Evolutionary conservation across 2,113 vertebrate species (phyloP).

Genomic region (Clarias magur): DNA sequence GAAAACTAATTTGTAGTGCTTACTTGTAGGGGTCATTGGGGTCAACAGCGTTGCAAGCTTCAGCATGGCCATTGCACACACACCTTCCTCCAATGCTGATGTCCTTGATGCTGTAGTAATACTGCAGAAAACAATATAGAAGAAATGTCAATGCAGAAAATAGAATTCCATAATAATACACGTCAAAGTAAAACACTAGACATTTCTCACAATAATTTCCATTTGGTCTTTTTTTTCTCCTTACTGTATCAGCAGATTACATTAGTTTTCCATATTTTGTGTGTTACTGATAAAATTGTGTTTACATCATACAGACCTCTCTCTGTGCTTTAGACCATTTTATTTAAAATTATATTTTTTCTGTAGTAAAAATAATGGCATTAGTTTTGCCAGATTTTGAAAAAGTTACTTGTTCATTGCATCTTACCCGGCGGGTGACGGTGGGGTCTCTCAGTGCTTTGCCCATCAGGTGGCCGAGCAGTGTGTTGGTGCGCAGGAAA

Average conservation of each 20-base stretch:
- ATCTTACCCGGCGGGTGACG: constrained; percentile 89
- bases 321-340: background rate
- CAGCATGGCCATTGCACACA: constrained; percentile 94
- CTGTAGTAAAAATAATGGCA: background rate
- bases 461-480: constrained; percentile 97
- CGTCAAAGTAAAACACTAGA: background rate
- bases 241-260: background rate
- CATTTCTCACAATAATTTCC: background rate
- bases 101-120: constrained; percentile 98
- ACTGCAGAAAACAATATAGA: constrained; percentile 67
- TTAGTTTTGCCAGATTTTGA: background rate
- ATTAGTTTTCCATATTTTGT: background rate
- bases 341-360: background rate
- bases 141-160: background rate
- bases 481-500: constrained; percentile 93
- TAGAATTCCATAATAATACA: background rate
- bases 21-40: constrained; percentile 91
- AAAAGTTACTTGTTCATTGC: background rate
- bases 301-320: background rate
- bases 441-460: constrained; percentile 95
- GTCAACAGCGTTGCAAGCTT: constrained; percentile 86
- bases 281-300: background rate
- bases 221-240: background rate
- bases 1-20: constrained; percentile 10
- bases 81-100: constrained; percentile 96